A percentile compares a stretch with the other conserved stretches of the same genome.
phyloP scores from a whole-genome alignment of 2,113 vertebrate genomes.

The Trematomus loennbergii region DNA sequence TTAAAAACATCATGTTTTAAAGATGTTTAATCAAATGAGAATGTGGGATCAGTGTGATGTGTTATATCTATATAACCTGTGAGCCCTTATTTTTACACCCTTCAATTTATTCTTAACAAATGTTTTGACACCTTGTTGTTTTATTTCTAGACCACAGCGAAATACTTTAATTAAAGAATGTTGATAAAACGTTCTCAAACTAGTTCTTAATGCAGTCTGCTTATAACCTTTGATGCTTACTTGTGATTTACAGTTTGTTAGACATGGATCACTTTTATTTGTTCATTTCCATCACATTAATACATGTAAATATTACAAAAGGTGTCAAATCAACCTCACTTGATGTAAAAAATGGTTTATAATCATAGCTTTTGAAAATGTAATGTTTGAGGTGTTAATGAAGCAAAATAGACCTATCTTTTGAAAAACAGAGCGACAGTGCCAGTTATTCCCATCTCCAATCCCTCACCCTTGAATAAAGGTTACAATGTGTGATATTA shows the following conservation, averaged over 20 bases:
- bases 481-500: constrained; percentile 3
- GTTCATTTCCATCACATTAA: constrained; percentile 1
- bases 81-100: not conserved
- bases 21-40: constrained; percentile 10
- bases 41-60: not conserved
- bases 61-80: not conserved
- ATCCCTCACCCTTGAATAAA: too few relatives aligned
- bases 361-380: constrained; percentile 9
- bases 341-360: constrained; percentile 27
- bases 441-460: constrained; percentile 28
- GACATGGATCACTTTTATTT: not conserved
- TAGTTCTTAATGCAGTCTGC: not conserved
- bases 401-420: constrained; percentile 52
- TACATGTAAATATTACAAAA: not conserved
- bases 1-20: constrained; percentile 18
- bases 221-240: not conserved
- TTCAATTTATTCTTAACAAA: not conserved
- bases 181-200: not conserved
- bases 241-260: not conserved
- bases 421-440: constrained; percentile 17
- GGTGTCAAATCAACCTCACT: constrained; percentile 8
- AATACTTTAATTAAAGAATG: not conserved
- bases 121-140: not conserved
- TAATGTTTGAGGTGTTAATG: constrained; percentile 72
- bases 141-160: not conserved